Evolutionary conservation across 2,888 invertebrate genomes (phyloP).

Genomic region (Cheilosia vulpina): DNA sequence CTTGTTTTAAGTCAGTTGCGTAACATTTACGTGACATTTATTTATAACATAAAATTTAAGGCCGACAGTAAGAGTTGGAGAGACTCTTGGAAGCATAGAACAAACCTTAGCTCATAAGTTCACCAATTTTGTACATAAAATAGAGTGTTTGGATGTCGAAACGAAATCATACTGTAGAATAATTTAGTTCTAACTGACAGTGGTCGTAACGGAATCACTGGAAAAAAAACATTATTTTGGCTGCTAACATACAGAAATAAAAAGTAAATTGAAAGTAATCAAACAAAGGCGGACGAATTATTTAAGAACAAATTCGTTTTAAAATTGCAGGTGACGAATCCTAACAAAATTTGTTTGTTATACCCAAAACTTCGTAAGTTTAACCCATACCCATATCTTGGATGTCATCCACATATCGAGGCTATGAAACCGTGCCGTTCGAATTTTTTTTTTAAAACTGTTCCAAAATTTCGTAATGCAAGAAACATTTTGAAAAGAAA

Average conservation of each 20-base stretch:
- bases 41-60: slow-evolving; percentile 47
- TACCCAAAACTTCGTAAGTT: too few species aligned
- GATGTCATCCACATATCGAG: too few species aligned
- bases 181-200: slow-evolving; percentile 25
- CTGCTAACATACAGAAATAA: slow-evolving; percentile 26
- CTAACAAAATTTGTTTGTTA: too few species aligned
- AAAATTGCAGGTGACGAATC: too few species aligned
- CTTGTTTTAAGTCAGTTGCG: slow-evolving; percentile 80
- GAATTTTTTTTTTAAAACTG: too few species aligned
- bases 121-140: slow-evolving; percentile 62
- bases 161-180: slow-evolving; percentile 57
- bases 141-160: slow-evolving; percentile 23
- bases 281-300: slow-evolving; percentile 6
- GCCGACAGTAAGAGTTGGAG: not conserved
- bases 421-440: too few species aligned
- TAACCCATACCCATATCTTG: too few species aligned
- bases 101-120: slow-evolving; percentile 38
- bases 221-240: slow-evolving; percentile 1
- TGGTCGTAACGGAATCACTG: slow-evolving; percentile 8
- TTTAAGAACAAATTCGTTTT: not conserved
- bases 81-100: slow-evolving; percentile 4
- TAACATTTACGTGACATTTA: slow-evolving; percentile 80
- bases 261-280: not conserved
- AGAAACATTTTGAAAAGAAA: too few species aligned
- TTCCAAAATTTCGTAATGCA: too few species aligned